Percentiles rank a stretch among this genome's conserved stretches.
Evolutionary conservation across 2,113 vertebrate species (phyloP).

Genomic region (Gulo gulo): DNA sequence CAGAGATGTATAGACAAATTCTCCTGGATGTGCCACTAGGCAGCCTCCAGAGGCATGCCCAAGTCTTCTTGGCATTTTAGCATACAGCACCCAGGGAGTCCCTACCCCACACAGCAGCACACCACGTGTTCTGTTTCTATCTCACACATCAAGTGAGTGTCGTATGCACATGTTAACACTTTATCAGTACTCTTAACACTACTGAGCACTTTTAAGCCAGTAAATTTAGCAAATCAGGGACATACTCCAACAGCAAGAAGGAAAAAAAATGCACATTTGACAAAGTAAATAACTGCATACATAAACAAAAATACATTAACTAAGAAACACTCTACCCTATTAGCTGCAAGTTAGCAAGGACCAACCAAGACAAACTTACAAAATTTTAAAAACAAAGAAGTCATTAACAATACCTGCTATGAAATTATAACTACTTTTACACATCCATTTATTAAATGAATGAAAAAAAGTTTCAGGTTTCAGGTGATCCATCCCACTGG

Average conservation of each 20-base stretch:
- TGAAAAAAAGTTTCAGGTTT: neutral
- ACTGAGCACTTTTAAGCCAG: neutral
- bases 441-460: neutral
- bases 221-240: neutral
- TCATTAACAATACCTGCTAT: neutral
- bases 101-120: neutral
- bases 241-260: neutral
- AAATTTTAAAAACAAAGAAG: neutral
- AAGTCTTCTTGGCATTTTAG: neutral
- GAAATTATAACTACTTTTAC: neutral
- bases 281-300: neutral
- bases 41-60: neutral
- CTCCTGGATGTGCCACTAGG: neutral
- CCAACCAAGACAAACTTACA: neutral
- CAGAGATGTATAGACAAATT: neutral
- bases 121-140: no score
- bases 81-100: neutral
- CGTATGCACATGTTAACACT: neutral
- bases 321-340: neutral
- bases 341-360: neutral
- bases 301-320: neutral
- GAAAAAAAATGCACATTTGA: neutral
- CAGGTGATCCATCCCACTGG: neutral
- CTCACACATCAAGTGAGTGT: neutral
- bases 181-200: neutral